These are phyloP conservation scores for Xanthorhoe spadicearia DNA, from an alignment of 2,888 invertebrate genomes.

Conservation along the genomic window DNA sequence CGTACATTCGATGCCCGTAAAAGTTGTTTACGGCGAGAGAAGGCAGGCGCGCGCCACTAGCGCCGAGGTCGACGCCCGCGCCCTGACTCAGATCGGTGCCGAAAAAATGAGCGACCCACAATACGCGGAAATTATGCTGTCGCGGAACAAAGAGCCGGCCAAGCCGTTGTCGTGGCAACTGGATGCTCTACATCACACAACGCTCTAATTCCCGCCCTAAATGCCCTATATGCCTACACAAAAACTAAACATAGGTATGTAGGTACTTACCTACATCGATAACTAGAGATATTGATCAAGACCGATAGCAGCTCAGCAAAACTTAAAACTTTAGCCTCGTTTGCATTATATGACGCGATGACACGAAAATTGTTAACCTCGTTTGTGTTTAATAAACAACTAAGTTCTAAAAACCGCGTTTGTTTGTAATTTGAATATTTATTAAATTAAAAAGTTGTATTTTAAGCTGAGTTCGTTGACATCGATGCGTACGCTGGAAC, in stretches of 20 bases:
- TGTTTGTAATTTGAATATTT: constrained; percentile 29
- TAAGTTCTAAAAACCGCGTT: constrained; percentile 40
- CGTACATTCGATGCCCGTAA: constrained; percentile 82
- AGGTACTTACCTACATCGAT: background rate
- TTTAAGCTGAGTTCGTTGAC: constrained; percentile 74
- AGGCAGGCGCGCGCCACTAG: constrained; percentile 60
- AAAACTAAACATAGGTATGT: background rate
- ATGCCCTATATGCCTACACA: constrained; percentile 19
- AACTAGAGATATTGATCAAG: background rate
- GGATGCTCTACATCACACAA: constrained; percentile 30
- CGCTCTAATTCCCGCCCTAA: constrained; percentile 29
- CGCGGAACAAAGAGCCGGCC: constrained; percentile 71
- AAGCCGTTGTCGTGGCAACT: constrained; percentile 50
- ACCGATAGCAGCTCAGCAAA: constrained; percentile 6
- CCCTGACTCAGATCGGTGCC: constrained; percentile 77
- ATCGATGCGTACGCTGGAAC: constrained; percentile 67
- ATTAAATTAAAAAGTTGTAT: constrained; percentile 45
- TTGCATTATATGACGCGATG: constrained; percentile 18
- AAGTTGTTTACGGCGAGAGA: constrained; percentile 79
- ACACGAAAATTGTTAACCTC: constrained; percentile 35
- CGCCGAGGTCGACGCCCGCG: constrained; percentile 70
- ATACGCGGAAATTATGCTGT: constrained; percentile 75
- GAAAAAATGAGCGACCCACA: constrained; percentile 82
- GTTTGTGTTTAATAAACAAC: constrained; percentile 40
- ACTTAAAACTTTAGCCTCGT: constrained; percentile 19